Evolutionary conservation across 2,888 invertebrate genomes (phyloP).

Genomic region (Seladonia tumulorum): DNA sequence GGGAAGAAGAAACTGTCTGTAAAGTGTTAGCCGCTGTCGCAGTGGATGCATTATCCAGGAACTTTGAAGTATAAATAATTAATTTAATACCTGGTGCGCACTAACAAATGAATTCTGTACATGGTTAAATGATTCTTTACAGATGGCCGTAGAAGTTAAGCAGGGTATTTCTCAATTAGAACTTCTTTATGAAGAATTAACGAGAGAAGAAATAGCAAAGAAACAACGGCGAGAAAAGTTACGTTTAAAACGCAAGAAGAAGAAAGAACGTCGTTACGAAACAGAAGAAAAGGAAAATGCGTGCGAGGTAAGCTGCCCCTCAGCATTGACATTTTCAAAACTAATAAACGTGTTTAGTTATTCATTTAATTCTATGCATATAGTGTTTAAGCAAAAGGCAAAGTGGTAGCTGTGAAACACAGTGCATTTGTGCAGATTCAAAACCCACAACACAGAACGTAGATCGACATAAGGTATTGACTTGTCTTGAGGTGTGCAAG

Average conservation of each 20-base stretch:
- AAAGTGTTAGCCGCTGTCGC: constrained; percentile 95
- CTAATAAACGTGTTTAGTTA: constrained; percentile 17
- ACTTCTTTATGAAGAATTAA: constrained; percentile 93
- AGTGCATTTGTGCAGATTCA: constrained; percentile 73
- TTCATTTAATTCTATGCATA: constrained; percentile 31
- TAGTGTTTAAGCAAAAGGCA: constrained; percentile 71
- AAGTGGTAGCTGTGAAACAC: constrained; percentile 58
- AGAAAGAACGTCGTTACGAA: constrained; percentile 88
- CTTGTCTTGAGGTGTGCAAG: not conserved
- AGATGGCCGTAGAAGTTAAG: constrained; percentile 94
- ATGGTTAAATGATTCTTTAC: constrained; percentile 40
- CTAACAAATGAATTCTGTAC: not conserved
- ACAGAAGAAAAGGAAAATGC: constrained; percentile 83
- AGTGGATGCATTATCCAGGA: constrained; percentile 94
- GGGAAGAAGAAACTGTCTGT: constrained; percentile 97
- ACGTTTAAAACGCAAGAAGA: constrained; percentile 91
- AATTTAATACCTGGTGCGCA: not conserved
- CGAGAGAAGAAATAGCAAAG: constrained; percentile 93
- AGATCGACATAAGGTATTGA: constrained; percentile 79
- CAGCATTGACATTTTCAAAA: not conserved
- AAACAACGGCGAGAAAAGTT: constrained; percentile 95
- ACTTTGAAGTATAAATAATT: constrained; percentile 88
- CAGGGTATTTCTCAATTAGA: constrained; percentile 95
- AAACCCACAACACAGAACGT: constrained; percentile 75
- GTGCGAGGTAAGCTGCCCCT: constrained; percentile 82